phyloP scores from a whole-genome alignment of 2,888 invertebrate genomes.

The Meandrusa payeni region DNA sequence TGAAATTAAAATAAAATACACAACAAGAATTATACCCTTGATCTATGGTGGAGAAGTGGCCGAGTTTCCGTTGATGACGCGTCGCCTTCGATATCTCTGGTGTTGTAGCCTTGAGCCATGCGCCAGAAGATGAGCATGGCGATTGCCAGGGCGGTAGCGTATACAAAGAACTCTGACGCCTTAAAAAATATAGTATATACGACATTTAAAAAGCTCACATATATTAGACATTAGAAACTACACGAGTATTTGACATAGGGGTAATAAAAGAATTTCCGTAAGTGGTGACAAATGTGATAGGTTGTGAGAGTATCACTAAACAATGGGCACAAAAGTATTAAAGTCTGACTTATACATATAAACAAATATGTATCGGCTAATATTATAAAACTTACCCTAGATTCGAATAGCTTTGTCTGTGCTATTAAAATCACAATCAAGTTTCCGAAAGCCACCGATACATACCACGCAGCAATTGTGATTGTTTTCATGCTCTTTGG shows the following conservation, averaged over 20 bases:
- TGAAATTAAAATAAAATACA: too few species aligned
- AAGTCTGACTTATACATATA: too few species aligned
- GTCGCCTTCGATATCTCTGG: constrained; percentile 56
- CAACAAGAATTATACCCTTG: constrained; percentile 48
- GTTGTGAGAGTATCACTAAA: too few species aligned
- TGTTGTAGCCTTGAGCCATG: constrained; percentile 75
- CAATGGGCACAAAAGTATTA: too few species aligned
- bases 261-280: too few species aligned
- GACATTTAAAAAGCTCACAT: too few species aligned
- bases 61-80: constrained; percentile 63
- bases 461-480: constrained; percentile 91
- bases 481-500: constrained; percentile 92
- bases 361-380: too few species aligned
- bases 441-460: constrained; percentile 90
- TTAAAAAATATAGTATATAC: too few species aligned
- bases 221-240: too few species aligned
- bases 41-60: constrained; percentile 55
- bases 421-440: constrained; percentile 88
- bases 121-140: constrained; percentile 84
- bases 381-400: constrained; percentile 71
- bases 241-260: too few species aligned
- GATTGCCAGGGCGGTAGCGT: constrained; percentile 83
- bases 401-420: constrained; percentile 82
- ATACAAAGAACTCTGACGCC: constrained; percentile 88
- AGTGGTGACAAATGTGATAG: too few species aligned